These are phyloP conservation scores for Tympanoctomys barrerae DNA, from an alignment of 2,797 vertebrate species.

Conservation along the genomic window DNA sequence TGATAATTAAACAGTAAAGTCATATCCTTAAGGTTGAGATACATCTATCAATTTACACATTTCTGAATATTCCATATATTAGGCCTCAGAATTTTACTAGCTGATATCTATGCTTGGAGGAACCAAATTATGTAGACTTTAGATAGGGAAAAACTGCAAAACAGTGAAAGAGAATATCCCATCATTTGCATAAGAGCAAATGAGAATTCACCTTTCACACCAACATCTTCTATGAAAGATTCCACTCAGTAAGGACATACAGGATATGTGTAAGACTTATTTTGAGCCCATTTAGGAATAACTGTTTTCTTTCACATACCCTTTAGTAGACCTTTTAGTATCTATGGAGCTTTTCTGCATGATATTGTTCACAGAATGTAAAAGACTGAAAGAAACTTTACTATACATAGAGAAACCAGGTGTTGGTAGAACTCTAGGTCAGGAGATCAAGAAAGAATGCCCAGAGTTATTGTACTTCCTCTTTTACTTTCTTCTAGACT, in stretches of 20 bases:
- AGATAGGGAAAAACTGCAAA: neutral
- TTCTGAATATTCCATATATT: neutral
- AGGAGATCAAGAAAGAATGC: neutral
- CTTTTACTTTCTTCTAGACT: neutral
- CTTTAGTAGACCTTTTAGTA: neutral
- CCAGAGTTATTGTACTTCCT: neutral
- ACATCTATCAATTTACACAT: neutral
- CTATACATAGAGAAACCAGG: neutral
- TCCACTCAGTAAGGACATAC: neutral
- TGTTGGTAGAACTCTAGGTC: neutral
- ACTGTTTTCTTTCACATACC: neutral
- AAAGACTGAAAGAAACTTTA: neutral
- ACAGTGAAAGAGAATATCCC: neutral
- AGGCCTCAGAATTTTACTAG: neutral
- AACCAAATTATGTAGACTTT: neutral
- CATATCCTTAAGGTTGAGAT: neutral
- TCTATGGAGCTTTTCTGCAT: neutral
- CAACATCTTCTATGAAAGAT: neutral
- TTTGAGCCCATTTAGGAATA: neutral
- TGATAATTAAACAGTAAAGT: neutral
- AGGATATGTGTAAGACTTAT: neutral
- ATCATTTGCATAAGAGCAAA: slow-evolving; percentile 37
- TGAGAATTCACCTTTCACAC: neutral
- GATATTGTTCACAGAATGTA: neutral
- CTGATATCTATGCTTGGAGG: neutral